A percentile compares a stretch with the other conserved stretches of the same genome.
Conservation (phyloP, 1,140 invertebrate genomes). For the Asobara japonica region DNA sequence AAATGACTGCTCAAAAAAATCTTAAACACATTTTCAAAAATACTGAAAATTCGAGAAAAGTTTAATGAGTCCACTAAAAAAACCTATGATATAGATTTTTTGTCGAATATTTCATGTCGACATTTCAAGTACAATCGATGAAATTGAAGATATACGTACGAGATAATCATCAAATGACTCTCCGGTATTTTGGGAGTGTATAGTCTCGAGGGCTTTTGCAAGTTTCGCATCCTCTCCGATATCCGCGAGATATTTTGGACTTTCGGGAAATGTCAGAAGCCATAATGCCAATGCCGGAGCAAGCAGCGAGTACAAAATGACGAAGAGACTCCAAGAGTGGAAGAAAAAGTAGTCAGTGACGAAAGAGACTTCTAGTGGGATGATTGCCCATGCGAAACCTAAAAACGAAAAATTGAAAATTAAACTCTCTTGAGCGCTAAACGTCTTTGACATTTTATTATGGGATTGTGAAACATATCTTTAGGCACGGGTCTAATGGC, state of each 20-base stretch:
- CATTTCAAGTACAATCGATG: not conserved
- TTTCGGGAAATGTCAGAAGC: conserved; percentile 61
- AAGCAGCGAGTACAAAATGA: conserved; percentile 49
- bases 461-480: too few species aligned
- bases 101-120: too few species aligned
- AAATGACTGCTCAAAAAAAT: not conserved
- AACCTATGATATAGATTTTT: too few species aligned
- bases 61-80: too few species aligned
- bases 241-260: conserved; percentile 67
- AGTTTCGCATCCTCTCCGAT: conserved; percentile 66
- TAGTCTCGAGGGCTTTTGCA: conserved; percentile 65
- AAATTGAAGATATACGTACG: conserved; percentile 51
- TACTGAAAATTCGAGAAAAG: too few species aligned
- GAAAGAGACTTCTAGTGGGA: conserved; percentile 59
- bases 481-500: too few species aligned
- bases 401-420: conserved; percentile 35
- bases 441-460: too few species aligned
- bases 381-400: conserved; percentile 68
- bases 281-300: conserved; percentile 41
- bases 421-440: too few species aligned
- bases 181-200: conserved; percentile 68
- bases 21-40: not conserved
- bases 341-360: conserved; percentile 55
- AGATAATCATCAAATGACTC: conserved; percentile 64
- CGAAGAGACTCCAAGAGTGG: conserved; percentile 66